Conservation (phyloP, 2,797 vertebrate species). For the Delichon dasypus region DNA sequence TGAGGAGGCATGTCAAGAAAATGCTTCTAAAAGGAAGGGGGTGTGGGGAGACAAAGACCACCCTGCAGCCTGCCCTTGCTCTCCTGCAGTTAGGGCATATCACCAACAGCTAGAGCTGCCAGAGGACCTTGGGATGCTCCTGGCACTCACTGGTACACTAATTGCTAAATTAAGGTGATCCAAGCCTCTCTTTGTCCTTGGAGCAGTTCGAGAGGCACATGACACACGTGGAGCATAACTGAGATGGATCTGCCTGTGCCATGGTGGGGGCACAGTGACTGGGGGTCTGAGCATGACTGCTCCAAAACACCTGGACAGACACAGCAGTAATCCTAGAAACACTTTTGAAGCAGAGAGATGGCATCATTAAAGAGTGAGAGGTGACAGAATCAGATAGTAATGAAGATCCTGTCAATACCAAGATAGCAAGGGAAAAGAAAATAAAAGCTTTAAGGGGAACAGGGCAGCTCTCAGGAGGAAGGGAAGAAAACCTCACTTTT, state of each 20-base stretch:
- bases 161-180: not conserved
- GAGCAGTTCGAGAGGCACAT: not conserved
- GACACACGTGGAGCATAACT: not conserved
- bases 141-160: not conserved
- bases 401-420: not conserved
- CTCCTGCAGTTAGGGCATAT: not conserved
- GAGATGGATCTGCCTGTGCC: not conserved
- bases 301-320: not conserved
- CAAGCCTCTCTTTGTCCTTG: not conserved
- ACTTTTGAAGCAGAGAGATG: not conserved
- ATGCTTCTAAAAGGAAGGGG: not conserved
- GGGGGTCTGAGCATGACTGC: not conserved
- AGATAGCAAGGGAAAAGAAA: not conserved
- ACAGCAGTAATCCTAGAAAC: not conserved
- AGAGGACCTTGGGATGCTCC: not conserved
- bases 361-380: not conserved
- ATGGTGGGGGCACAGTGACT: rapidly evolving
- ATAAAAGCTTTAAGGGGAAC: not conserved
- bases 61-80: not conserved
- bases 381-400: not conserved
- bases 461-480: not conserved
- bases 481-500: not conserved
- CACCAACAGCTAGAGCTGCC: not conserved
- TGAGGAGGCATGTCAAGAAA: not conserved
- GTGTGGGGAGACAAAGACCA: not conserved